Conservation (phyloP, 35 echinoderm and acorn worm genomes). For the Diadema setosum region DNA sequence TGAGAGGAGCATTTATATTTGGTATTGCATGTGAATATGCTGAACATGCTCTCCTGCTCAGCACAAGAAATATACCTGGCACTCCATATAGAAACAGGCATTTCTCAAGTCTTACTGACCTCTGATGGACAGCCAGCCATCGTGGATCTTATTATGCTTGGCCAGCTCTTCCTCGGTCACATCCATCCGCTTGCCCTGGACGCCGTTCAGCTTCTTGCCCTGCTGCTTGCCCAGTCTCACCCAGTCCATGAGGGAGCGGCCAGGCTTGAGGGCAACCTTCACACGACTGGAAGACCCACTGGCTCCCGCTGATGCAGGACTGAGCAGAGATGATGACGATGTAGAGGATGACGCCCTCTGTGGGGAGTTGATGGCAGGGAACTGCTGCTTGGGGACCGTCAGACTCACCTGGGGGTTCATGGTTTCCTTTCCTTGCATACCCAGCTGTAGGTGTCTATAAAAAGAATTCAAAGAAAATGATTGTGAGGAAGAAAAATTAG, state of each 20-base stretch:
- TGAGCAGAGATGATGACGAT: neutral
- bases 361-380: conserved; percentile 80
- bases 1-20: too few relatives aligned
- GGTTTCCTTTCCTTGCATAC: neutral
- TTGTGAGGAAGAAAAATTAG: too few relatives aligned
- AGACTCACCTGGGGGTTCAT: conserved; percentile 9
- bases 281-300: neutral
- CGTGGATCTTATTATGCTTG: conserved; percentile 79
- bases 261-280: conserved; percentile 76
- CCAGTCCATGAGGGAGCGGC: conserved; percentile 95
- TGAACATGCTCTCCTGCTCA: too few relatives aligned
- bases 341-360: conserved; percentile 40
- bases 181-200: conserved; percentile 37
- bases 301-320: too few relatives aligned
- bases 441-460: too few relatives aligned
- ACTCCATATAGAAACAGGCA: too few relatives aligned
- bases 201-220: conserved; percentile 61
- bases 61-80: too few relatives aligned
- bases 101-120: too few relatives aligned
- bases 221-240: conserved; percentile 75
- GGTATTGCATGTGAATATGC: too few relatives aligned
- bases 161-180: conserved; percentile 76
- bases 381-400: conserved; percentile 38
- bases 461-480: too few relatives aligned
- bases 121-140: conserved; percentile 85